These are phyloP conservation scores for Melangyna quadrimaculata DNA, from an alignment of 2,888 invertebrate species.

Conservation along the genomic window DNA sequence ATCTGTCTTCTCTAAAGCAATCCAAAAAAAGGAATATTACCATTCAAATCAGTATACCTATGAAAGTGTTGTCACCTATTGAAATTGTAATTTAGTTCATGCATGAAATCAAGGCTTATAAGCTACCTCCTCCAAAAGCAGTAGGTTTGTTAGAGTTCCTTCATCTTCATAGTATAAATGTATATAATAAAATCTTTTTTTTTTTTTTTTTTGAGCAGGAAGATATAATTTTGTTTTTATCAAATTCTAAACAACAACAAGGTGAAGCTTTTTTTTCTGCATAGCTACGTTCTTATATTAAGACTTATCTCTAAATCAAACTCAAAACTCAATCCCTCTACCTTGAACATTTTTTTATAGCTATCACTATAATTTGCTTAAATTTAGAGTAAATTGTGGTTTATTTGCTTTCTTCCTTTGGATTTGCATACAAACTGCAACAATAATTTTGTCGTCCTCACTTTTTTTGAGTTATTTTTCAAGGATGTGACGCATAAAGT, in stretches of 20 bases:
- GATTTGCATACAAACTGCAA: neutral
- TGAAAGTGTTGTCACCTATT: no score
- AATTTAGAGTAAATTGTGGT: neutral
- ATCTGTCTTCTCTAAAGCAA: no score
- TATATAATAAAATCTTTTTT: no score
- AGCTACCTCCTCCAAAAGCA: no score
- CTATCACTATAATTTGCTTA: neutral
- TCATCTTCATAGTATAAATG: no score
- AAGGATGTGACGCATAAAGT: constrained; percentile 2
- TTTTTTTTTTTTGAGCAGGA: no score
- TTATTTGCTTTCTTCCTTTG: neutral
- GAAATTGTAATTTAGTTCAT: no score
- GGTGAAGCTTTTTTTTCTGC: neutral
- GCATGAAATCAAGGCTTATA: no score
- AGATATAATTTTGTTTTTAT: no score
- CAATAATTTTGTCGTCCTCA: neutral
- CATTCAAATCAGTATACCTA: no score
- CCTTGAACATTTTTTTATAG: neutral
- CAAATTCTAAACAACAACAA: neutral
- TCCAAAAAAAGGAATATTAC: no score
- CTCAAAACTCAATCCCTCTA: neutral
- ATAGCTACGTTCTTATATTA: neutral
- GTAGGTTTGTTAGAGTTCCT: no score
- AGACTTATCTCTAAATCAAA: neutral
- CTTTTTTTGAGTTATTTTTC: constrained; percentile 45